Conservation (phyloP, 1,140 invertebrate species). For the Diachasma alloeum region DNA sequence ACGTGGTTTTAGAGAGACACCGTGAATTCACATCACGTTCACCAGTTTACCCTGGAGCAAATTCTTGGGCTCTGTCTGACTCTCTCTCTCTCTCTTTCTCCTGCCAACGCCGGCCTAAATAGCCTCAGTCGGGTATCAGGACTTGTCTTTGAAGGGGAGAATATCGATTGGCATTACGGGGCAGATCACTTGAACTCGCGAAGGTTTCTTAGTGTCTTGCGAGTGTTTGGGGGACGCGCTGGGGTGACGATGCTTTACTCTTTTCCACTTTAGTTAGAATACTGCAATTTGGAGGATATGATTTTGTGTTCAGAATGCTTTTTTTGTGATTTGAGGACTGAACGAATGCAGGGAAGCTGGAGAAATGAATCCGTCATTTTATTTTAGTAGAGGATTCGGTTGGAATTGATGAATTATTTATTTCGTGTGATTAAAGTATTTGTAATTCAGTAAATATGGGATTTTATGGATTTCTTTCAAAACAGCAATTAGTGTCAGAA, state of each 20-base stretch:
- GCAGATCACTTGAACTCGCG: neutral
- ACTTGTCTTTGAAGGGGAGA: neutral
- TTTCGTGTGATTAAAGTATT: too few relatives aligned
- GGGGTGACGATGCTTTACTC: too few relatives aligned
- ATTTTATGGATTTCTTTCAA: too few relatives aligned
- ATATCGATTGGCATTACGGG: conserved; percentile 19
- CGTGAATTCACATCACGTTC: conserved; percentile 15
- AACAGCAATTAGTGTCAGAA: too few relatives aligned
- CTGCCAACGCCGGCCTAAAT: conserved; percentile 4
- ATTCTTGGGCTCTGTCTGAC: neutral
- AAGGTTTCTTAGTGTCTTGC: neutral
- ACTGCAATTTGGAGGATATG: neutral
- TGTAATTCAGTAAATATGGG: too few relatives aligned
- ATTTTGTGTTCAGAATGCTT: neutral
- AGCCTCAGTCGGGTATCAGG: neutral
- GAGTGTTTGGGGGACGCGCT: too few relatives aligned
- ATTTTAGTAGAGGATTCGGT: too few relatives aligned
- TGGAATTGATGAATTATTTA: too few relatives aligned
- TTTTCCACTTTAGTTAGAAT: too few relatives aligned
- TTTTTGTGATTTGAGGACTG: neutral
- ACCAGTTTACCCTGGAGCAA: conserved; percentile 5
- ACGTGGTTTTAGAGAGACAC: neutral
- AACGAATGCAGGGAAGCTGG: too few relatives aligned
- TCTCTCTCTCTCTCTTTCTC: neutral
- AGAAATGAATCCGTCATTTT: too few relatives aligned